A percentile compares a stretch with the other conserved stretches of the same genome.
Evolutionary conservation across 2,797 vertebrate genomes (phyloP).

Genomic region (Lophius americanus): DNA sequence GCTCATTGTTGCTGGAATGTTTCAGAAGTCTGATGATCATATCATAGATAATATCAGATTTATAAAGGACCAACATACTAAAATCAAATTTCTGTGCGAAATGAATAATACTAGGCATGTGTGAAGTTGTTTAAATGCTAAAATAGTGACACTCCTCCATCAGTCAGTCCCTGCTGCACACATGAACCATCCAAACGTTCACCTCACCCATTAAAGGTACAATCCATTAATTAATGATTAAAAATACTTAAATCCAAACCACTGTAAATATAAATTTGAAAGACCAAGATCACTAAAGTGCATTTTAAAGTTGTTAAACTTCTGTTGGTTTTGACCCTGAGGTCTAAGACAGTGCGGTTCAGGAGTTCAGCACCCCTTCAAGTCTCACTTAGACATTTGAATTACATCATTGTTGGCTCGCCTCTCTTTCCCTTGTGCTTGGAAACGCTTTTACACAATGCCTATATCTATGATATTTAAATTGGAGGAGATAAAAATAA

Average conservation of each 20-base stretch:
- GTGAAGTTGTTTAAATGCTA: conserved; percentile 6
- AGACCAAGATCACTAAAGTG: neutral
- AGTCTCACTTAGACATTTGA: neutral
- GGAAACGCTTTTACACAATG: neutral
- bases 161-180: neutral
- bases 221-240: no score
- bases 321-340: no score
- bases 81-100: no score
- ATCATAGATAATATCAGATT: neutral
- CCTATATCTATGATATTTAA: neutral
- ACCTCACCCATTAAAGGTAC: neutral
- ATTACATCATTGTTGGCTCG: conserved; percentile 6
- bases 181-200: neutral
- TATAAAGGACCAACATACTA: neutral
- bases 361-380: neutral
- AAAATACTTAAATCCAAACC: neutral
- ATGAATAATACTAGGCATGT: neutral
- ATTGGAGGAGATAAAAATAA: neutral
- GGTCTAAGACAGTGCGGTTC: neutral
- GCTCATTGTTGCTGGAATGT: neutral
- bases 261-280: neutral
- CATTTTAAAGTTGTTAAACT: neutral
- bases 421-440: neutral
- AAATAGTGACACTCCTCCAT: neutral
- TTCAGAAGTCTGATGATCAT: neutral